phyloP scores from a whole-genome alignment of 2,113 vertebrate genomes.

The Salvelinus namaycush region DNA sequence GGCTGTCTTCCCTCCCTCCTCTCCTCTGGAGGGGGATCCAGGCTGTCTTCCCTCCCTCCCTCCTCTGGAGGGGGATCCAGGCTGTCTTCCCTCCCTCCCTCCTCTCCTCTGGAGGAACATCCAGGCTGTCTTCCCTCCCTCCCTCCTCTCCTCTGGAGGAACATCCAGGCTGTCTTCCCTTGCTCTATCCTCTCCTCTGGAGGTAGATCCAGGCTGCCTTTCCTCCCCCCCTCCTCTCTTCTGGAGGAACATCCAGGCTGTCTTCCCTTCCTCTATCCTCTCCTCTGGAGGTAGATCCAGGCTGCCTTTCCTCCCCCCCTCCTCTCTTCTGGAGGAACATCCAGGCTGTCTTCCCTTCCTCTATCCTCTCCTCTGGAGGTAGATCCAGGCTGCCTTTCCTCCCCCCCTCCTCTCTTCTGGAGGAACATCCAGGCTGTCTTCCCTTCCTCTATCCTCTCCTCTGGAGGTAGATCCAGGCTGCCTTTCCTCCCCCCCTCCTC shows the following conservation, averaged over 20 bases:
- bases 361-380: constrained; percentile 46
- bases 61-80: constrained; percentile 43
- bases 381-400: constrained; percentile 58
- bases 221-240: no score
- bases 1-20: constrained; percentile 4
- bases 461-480: constrained; percentile 53
- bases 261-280: no score
- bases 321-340: constrained; percentile 24
- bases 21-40: constrained; percentile 4
- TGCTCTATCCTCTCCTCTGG: no score
- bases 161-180: no score
- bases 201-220: no score
- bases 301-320: constrained; percentile 16
- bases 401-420: constrained; percentile 24
- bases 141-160: no score
- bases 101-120: constrained; percentile 34
- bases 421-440: constrained; percentile 21
- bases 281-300: no score
- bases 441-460: constrained; percentile 26
- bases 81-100: constrained; percentile 29
- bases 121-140: constrained; percentile 43
- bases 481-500: neutral
- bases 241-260: no score
- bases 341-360: no score
- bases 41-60: no score